Evolutionary conservation across 2,888 invertebrate genomes (phyloP).

Genomic region (Hedya salicella): DNA sequence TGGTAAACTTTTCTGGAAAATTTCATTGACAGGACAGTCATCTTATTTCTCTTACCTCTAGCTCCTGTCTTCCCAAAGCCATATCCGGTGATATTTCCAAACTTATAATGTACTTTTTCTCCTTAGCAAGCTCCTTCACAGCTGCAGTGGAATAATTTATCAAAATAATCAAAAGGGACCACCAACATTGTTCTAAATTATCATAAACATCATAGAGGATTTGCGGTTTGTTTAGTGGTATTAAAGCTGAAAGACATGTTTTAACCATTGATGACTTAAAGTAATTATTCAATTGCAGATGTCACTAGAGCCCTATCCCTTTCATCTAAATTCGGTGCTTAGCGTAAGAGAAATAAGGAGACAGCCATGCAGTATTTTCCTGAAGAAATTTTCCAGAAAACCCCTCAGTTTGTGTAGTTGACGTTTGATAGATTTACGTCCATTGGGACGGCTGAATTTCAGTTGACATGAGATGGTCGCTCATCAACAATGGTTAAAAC

Average conservation of each 20-base stretch:
- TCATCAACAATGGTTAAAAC: constrained; percentile 85
- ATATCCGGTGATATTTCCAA: constrained; percentile 54
- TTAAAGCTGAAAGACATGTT: constrained; percentile 83
- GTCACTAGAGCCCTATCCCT: constrained; percentile 68
- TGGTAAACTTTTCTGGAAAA: constrained; percentile 73
- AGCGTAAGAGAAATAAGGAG: constrained; percentile 81
- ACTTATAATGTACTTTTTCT: constrained; percentile 73
- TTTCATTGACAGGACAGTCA: constrained; percentile 74
- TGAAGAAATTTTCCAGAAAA: constrained; percentile 81
- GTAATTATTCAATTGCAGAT: constrained; percentile 84
- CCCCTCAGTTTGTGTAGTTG: constrained; percentile 62
- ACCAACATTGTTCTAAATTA: constrained; percentile 68
- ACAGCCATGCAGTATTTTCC: constrained; percentile 55
- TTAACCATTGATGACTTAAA: constrained; percentile 83
- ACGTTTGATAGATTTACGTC: constrained; percentile 73
- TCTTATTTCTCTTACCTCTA: constrained; percentile 81
- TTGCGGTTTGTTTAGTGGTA: constrained; percentile 69
- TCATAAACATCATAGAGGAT: constrained; percentile 61
- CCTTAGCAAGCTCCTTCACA: constrained; percentile 77
- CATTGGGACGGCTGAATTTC: constrained; percentile 81
- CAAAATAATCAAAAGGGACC: constrained; percentile 68
- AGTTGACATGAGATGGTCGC: constrained; percentile 83
- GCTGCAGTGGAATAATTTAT: constrained; percentile 83
- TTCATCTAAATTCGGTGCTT: constrained; percentile 59
- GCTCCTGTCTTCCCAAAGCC: constrained; percentile 58